Evolutionary conservation across 2,888 invertebrate genomes (phyloP).

Genomic region (Tipula helvola): DNA sequence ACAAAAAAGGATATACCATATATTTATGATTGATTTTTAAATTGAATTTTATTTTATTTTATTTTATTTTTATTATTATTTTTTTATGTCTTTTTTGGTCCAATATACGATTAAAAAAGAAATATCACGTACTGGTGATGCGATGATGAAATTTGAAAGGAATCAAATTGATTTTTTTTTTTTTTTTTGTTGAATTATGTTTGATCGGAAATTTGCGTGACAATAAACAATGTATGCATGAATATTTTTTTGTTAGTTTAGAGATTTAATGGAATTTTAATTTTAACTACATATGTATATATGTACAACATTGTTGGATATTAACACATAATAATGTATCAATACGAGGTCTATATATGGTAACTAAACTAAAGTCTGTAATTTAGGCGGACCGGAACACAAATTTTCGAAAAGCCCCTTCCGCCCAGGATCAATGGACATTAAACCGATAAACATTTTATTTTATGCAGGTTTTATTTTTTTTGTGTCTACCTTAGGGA

Average conservation of each 20-base stretch:
- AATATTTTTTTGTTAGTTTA: background rate
- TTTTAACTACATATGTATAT: background rate
- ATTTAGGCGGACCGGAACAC: no score
- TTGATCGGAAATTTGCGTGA: background rate
- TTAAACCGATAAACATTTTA: background rate
- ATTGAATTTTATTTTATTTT: background rate
- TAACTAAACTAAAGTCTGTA: no score
- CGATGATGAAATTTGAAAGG: background rate
- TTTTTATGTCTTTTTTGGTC: background rate
- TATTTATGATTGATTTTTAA: conserved; percentile 4
- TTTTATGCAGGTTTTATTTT: background rate
- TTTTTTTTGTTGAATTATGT: background rate
- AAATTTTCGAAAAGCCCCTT: no score
- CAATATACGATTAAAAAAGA: conserved; percentile 4
- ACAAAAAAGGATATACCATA: background rate
- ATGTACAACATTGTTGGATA: background rate
- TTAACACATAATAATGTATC: background rate
- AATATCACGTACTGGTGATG: background rate
- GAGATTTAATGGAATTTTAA: background rate
- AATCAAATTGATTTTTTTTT: background rate
- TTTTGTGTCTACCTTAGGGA: background rate
- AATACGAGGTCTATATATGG: background rate
- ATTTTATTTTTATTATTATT: background rate
- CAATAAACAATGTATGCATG: background rate
- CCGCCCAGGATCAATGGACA: background rate